These are phyloP conservation scores for Colletes latitarsis DNA, from an alignment of 1,140 invertebrate species.

Conservation along the genomic window DNA sequence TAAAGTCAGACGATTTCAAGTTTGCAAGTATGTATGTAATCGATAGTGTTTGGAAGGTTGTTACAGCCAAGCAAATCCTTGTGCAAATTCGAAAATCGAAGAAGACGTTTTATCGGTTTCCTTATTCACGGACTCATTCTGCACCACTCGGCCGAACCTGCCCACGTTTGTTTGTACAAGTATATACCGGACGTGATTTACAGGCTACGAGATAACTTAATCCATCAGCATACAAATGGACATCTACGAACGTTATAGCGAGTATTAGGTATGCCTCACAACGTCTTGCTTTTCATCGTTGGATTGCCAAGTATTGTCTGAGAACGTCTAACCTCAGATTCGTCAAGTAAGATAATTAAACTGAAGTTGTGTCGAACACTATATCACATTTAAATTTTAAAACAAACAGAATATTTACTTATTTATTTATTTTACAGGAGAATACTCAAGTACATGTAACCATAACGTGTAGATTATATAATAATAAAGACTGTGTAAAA, in stretches of 20 bases:
- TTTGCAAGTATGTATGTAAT: no score
- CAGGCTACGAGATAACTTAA: conserved; percentile 61
- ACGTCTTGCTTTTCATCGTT: background rate
- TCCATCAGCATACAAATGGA: conserved; percentile 55
- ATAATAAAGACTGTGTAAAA: no score
- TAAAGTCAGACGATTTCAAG: background rate
- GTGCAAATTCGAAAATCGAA: background rate
- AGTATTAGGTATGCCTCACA: conserved; percentile 21
- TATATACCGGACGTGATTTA: conserved; percentile 62
- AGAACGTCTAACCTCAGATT: background rate
- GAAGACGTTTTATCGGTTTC: conserved; percentile 31
- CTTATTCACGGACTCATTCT: conserved; percentile 5
- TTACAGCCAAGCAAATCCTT: background rate
- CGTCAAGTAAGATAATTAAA: background rate
- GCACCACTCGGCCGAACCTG: conserved; percentile 33
- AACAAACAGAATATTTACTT: no score
- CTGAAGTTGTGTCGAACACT: no score
- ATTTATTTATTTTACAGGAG: no score
- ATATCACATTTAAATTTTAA: no score
- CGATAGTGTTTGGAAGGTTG: background rate
- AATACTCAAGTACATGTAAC: no score
- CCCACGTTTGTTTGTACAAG: conserved; percentile 50
- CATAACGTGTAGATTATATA: no score
- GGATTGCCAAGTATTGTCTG: conserved; percentile 15
- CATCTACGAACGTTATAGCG: conserved; percentile 21